These are phyloP conservation scores for Ecliptopera silaceata DNA, from an alignment of 2,888 invertebrate genomes.

Conservation along the genomic window DNA sequence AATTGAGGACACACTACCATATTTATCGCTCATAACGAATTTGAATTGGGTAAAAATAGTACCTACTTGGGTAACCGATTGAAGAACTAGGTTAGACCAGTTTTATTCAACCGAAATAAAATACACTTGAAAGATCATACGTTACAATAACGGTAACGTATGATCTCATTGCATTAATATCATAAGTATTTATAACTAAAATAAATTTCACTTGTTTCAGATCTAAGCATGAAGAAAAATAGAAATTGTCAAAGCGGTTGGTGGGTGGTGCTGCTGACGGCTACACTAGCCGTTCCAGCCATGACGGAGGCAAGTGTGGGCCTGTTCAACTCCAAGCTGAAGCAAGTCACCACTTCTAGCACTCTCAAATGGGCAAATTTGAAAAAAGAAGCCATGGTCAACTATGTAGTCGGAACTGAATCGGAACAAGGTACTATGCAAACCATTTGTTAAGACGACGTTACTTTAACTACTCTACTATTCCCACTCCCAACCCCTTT, in stretches of 20 bases:
- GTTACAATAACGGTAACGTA: no score
- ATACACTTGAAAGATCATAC: neutral
- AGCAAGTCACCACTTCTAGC: slow-evolving; percentile 90
- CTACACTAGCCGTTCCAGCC: slow-evolving; percentile 59
- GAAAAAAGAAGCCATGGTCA: slow-evolving; percentile 68
- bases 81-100: slow-evolving; percentile 8
- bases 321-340: slow-evolving; percentile 72
- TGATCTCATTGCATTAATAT: neutral
- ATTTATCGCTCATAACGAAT: no score
- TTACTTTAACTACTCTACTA: no score
- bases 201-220: slow-evolving; percentile 45
- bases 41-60: no score
- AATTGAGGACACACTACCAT: no score
- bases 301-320: slow-evolving; percentile 65
- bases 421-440: slow-evolving; percentile 69
- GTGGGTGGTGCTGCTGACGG: slow-evolving; percentile 69
- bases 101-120: neutral
- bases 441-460: no score
- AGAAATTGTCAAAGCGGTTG: slow-evolving; percentile 66
- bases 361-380: slow-evolving; percentile 89
- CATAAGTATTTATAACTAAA: neutral
- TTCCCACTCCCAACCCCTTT: no score
- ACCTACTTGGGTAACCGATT: slow-evolving; percentile 17
- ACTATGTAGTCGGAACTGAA: slow-evolving; percentile 86
- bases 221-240: slow-evolving; percentile 63